phyloP scores from a whole-genome alignment of 2,113 vertebrate genomes.

The Chitala chitala region DNA sequence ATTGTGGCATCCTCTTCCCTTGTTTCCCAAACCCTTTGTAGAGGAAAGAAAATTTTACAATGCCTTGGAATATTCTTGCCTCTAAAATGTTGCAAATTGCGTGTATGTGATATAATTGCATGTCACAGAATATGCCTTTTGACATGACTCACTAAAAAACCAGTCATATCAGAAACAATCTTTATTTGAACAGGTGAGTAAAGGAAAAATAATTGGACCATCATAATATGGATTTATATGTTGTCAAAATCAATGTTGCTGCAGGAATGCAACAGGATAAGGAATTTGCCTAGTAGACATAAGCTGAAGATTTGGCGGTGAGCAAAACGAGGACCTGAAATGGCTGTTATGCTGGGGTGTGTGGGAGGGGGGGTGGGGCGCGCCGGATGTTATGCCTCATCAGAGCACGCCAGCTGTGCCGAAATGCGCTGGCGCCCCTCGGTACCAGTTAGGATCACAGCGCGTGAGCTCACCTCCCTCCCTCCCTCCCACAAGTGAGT shows the following conservation, averaged over 20 bases:
- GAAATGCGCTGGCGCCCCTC: conserved; percentile 34
- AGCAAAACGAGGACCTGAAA: not conserved
- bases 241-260: conserved; percentile 7
- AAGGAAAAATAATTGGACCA: not conserved
- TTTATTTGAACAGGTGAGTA: not conserved
- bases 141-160: no score
- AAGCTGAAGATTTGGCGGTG: not conserved
- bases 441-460: conserved; percentile 54
- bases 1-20: not conserved
- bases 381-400: not conserved
- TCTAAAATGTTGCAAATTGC: no score
- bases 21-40: no score
- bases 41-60: no score
- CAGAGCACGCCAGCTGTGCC: conserved; percentile 10
- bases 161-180: no score
- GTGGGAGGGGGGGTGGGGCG: not conserved
- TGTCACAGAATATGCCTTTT: no score
- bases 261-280: not conserved
- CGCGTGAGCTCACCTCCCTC: conserved; percentile 35
- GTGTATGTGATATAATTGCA: no score
- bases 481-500: conserved; percentile 56
- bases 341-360: not conserved
- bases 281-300: not conserved
- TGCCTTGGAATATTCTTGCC: no score
- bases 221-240: conserved; percentile 5